A percentile compares a stretch with the other conserved stretches of the same genome.
These are phyloP conservation scores for Ectropis grisescens DNA, from an alignment of 1,140 invertebrate species.

Conservation along the genomic window DNA sequence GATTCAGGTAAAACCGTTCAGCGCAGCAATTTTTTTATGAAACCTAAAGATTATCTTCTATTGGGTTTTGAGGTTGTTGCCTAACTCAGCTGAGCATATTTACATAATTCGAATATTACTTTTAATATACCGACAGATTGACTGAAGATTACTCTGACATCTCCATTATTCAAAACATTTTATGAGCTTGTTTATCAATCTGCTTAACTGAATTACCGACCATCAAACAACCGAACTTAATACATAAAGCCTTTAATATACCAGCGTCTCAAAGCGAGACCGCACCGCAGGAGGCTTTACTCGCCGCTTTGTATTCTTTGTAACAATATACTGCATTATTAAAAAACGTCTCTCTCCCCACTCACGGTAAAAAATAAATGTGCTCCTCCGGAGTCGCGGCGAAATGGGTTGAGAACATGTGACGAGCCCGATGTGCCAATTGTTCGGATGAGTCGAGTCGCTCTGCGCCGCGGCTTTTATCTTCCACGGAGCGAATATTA, in stretches of 20 bases:
- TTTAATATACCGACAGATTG: too few species aligned
- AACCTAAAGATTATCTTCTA: too few species aligned
- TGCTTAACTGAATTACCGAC: conserved; percentile 13
- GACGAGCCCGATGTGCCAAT: conserved; percentile 17
- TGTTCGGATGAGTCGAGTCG: conserved; percentile 17
- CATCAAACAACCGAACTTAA: conserved; percentile 20
- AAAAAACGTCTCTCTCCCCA: conserved; percentile 29
- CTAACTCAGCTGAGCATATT: too few species aligned
- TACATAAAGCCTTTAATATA: conserved; percentile 22
- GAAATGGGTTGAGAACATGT: conserved; percentile 22
- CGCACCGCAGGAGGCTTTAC: conserved; percentile 16
- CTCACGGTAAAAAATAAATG: conserved; percentile 41
- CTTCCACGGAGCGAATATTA: conserved; percentile 13
- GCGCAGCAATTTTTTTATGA: too few species aligned
- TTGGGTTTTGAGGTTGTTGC: too few species aligned
- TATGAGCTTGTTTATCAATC: background rate
- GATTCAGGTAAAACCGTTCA: too few species aligned
- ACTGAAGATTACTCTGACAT: too few species aligned
- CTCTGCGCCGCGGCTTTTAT: conserved; percentile 18
- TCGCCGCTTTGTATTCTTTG: conserved; percentile 43
- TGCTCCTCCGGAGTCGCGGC: conserved; percentile 12
- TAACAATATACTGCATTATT: conserved; percentile 54
- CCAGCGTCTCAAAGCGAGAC: conserved; percentile 17
- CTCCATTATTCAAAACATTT: too few species aligned
- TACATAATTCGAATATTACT: too few species aligned